phyloP scores from a whole-genome alignment of 2,797 vertebrate species.

The Denticeps clupeoides region DNA sequence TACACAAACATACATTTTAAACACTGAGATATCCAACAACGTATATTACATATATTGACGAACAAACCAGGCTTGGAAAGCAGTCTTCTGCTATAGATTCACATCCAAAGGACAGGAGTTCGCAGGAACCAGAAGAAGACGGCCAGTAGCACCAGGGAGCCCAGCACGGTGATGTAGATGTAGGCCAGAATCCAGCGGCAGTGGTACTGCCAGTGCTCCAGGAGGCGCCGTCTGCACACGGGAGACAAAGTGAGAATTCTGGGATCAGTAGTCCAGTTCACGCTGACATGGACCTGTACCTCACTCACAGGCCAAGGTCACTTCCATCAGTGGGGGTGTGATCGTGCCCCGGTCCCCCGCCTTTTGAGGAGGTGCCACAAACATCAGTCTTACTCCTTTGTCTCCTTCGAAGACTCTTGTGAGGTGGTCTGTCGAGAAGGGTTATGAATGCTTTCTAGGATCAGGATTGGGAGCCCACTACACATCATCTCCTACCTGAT shows the following conservation, averaged over 20 bases:
- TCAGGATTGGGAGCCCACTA: too few relatives aligned
- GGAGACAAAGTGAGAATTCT: constrained; percentile 12
- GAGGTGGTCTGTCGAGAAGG: background rate
- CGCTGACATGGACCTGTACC: too few relatives aligned
- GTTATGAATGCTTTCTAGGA: background rate
- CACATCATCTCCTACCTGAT: too few relatives aligned
- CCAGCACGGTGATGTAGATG: constrained; percentile 37
- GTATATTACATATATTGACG: too few relatives aligned
- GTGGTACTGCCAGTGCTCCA: constrained; percentile 32
- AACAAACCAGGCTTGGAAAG: too few relatives aligned
- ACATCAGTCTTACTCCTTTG: background rate
- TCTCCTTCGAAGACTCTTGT: background rate
- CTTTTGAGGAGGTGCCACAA: background rate
- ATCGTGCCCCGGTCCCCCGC: background rate
- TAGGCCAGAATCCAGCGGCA: constrained; percentile 38
- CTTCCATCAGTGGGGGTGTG: constrained; percentile 9
- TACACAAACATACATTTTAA: too few relatives aligned
- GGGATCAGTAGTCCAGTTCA: background rate
- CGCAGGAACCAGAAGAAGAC: constrained; percentile 38
- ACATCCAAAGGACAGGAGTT: constrained; percentile 23
- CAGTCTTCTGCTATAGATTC: too few relatives aligned
- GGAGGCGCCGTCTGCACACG: constrained; percentile 25
- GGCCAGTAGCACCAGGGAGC: constrained; percentile 33
- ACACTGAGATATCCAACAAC: too few relatives aligned
- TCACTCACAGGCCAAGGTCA: constrained; percentile 8